These are phyloP conservation scores for Calephelis perditalis DNA, from an alignment of 2,888 invertebrate species.

Conservation along the genomic window DNA sequence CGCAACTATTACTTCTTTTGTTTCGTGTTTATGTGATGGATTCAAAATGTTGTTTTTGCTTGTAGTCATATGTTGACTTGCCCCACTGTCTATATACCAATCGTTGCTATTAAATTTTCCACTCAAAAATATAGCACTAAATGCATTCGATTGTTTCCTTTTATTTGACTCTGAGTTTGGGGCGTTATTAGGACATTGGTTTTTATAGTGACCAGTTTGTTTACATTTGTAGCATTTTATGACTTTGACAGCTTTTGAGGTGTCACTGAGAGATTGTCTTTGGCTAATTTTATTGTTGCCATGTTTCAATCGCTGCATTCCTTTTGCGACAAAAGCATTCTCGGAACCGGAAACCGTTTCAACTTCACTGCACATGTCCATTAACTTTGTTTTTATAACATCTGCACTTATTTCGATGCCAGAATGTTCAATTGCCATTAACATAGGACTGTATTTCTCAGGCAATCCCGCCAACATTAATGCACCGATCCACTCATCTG, in stretches of 20 bases:
- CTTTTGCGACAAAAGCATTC: constrained; percentile 4
- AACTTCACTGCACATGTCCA: constrained; percentile 11
- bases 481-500: constrained; percentile 10
- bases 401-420: constrained; percentile 1
- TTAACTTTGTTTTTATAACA: constrained; percentile 4
- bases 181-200: constrained; percentile 12
- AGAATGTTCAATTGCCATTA: constrained; percentile 12
- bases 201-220: constrained; percentile 17
- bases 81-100: constrained; percentile 28
- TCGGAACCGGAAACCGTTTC: neutral
- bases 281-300: neutral
- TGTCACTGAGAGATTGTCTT: neutral
- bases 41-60: constrained; percentile 27
- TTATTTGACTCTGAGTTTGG: neutral
- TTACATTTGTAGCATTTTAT: constrained; percentile 21
- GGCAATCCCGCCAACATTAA: constrained; percentile 11
- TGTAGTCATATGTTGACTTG: constrained; percentile 29
- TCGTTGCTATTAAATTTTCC: constrained; percentile 14
- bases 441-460: constrained; percentile 9
- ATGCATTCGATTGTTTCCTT: constrained; percentile 11
- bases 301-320: neutral
- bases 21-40: constrained; percentile 18
- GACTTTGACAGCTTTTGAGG: constrained; percentile 5
- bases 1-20: constrained; percentile 32
- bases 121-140: constrained; percentile 13